Evolutionary conservation across 2,113 vertebrate species (phyloP), one percentile per base, ranked within the genome.

Genomic region (Phalacrocorax brasilianus): DNA sequence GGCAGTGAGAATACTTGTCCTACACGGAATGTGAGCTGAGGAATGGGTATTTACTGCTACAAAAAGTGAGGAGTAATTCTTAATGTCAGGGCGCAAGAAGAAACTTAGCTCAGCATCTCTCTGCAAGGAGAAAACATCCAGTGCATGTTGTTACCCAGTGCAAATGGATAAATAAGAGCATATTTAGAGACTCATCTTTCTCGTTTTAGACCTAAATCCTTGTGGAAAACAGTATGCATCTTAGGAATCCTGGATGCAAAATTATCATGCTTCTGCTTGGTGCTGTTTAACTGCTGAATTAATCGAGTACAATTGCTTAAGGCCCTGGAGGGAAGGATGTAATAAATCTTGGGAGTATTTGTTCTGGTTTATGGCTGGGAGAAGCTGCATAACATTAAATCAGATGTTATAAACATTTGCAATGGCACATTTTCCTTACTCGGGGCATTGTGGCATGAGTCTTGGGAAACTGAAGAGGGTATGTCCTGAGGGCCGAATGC

Each of bases 341-440:
- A 88, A 97, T 98, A 97, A 98, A 98, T 98, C 97, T 97, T 91
- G 59, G 67, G 93, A 97, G 97, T 96, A 97, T 98, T 97, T 98
- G 96, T 96, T 97, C 97, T 98, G 95, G 93, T 97, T 98, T 97
- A 96, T 89, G 96, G 96, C 79, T 91, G 94, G 95, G 91, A 96
- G 95, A 97, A 97, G 86, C 89, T 93, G 93, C 67, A 32, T 94
- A 95, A 93, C 90, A 81, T 96, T 97, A 96, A 96, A 97, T 97
- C 97, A 97, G 88, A 97, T 84, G 87, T 85, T 96, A 96, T 94
- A 98, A 98, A 98, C 97, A 97, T 89, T 93, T 65, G 62, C 91
- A 88, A 42, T 92, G 85, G 88, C 88, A 89, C 72, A 79, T 96
- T 96, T 97, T 91, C 72, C 93, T 97, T 94, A 70, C 87, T 88